Conservation (phyloP, 2,888 invertebrate species). For the Drosophila multiciliata region DNA sequence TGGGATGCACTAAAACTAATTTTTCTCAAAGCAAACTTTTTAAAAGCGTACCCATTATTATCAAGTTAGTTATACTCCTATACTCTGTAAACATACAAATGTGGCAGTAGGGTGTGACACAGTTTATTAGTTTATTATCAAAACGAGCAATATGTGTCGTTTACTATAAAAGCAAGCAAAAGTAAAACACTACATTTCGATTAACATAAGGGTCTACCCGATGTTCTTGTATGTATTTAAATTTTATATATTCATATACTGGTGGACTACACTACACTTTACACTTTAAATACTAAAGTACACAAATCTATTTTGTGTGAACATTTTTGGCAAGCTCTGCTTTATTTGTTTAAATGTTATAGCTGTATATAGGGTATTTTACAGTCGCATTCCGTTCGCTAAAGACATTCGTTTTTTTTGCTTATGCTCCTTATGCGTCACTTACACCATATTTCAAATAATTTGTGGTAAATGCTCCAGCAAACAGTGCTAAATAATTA, state of each 20-base stretch:
- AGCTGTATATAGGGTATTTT: constrained; percentile 19
- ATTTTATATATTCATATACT: not conserved
- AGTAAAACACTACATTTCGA: not conserved
- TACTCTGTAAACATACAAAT: constrained; percentile 9
- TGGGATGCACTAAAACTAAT: constrained; percentile 3
- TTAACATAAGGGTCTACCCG: not conserved
- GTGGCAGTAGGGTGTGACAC: not conserved
- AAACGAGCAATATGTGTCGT: not conserved
- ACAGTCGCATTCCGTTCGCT: not conserved
- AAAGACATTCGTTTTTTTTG: constrained; percentile 15
- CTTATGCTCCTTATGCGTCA: constrained; percentile 64
- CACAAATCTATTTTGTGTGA: no score
- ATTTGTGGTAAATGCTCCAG: constrained; percentile 68
- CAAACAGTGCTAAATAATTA: constrained; percentile 64
- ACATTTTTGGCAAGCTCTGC: not conserved
- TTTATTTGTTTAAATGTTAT: not conserved
- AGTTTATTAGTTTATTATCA: not conserved
- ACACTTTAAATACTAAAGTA: no score
- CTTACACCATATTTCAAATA: constrained; percentile 66
- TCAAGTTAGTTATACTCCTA: constrained; percentile 16
- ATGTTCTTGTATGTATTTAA: no score
- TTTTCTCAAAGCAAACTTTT: constrained; percentile 15
- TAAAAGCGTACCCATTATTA: constrained; percentile 52
- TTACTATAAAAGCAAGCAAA: not conserved
- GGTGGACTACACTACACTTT: no score